These are phyloP conservation scores for Trichonephila clavipes DNA, from an alignment of 1,140 invertebrate species.

Conservation along the genomic window DNA sequence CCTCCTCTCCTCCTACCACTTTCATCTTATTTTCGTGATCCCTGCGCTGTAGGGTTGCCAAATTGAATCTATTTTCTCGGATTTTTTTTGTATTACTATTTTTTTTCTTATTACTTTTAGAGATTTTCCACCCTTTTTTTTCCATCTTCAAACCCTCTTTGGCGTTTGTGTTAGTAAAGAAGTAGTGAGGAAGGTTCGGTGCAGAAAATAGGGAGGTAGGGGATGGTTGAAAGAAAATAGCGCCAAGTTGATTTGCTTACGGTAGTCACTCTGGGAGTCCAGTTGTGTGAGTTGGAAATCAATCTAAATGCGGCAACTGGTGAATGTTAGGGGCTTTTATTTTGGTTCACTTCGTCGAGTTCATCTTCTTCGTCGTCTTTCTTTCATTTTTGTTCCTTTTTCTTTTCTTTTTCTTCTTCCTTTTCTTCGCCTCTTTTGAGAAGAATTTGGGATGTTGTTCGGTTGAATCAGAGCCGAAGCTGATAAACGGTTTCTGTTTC, in stretches of 20 bases:
- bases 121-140: not conserved
- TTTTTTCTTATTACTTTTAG: not conserved
- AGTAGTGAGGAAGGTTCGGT: constrained; percentile 11
- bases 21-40: constrained; percentile 73
- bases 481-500: constrained; percentile 15
- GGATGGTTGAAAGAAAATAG: not conserved
- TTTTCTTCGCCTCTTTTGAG: not conserved
- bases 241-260: constrained; percentile 67
- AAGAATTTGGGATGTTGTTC: not conserved
- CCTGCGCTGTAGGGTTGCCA: constrained; percentile 73
- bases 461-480: not conserved
- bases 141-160: not conserved
- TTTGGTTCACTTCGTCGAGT: constrained; percentile 47
- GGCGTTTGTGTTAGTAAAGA: constrained; percentile 65
- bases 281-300: constrained; percentile 31
- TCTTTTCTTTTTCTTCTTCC: not conserved
- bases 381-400: not conserved
- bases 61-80: constrained; percentile 71
- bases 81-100: constrained; percentile 21
- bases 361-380: not conserved
- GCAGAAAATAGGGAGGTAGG: not conserved
- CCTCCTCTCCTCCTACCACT: not conserved
- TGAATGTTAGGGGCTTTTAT: constrained; percentile 41
- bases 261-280: constrained; percentile 26
- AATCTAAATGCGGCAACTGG: constrained; percentile 67